A percentile compares a stretch with the other conserved stretches of the same genome.
phyloP scores from a whole-genome alignment of 2,888 invertebrate genomes.

The Pycnomerus fuliginosus region DNA sequence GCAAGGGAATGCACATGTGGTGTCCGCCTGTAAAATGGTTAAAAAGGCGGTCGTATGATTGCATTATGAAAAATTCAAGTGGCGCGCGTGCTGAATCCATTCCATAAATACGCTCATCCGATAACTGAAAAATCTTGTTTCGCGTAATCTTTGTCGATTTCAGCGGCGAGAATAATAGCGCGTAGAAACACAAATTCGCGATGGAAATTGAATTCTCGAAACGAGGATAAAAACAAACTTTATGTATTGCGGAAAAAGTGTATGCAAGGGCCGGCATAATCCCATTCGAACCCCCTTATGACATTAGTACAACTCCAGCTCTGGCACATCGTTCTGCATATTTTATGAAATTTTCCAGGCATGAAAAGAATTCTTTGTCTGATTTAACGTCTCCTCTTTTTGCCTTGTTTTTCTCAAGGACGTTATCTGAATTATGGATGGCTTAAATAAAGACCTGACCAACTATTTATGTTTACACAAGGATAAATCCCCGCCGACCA shows the following conservation, averaged over 20 bases:
- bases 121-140: constrained; percentile 28
- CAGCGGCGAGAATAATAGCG: constrained; percentile 17
- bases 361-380: constrained; percentile 32
- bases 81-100: constrained; percentile 9
- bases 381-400: constrained; percentile 25
- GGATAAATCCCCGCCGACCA: constrained; percentile 2
- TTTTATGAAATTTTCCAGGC: constrained; percentile 33
- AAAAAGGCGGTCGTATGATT: constrained; percentile 22
- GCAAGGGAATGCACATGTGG: no score
- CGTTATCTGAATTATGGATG: constrained; percentile 13
- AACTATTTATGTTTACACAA: constrained; percentile 11
- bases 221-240: constrained; percentile 23
- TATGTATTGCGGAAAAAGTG: constrained; percentile 22
- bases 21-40: no score
- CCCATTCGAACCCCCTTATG: constrained; percentile 35
- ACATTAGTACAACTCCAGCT: constrained; percentile 35
- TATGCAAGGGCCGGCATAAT: constrained; percentile 33
- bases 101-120: constrained; percentile 26
- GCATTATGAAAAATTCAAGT: constrained; percentile 28
- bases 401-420: constrained; percentile 10
- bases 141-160: constrained; percentile 23
- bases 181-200: constrained; percentile 5
- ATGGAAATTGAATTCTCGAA: constrained; percentile 24
- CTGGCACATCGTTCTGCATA: constrained; percentile 38
- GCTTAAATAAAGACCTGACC: constrained; percentile 10